A percentile compares a stretch with the other conserved stretches of the same genome.
Evolutionary conservation across 2,113 vertebrate species (phyloP).

Genomic region (Bucco capensis): DNA sequence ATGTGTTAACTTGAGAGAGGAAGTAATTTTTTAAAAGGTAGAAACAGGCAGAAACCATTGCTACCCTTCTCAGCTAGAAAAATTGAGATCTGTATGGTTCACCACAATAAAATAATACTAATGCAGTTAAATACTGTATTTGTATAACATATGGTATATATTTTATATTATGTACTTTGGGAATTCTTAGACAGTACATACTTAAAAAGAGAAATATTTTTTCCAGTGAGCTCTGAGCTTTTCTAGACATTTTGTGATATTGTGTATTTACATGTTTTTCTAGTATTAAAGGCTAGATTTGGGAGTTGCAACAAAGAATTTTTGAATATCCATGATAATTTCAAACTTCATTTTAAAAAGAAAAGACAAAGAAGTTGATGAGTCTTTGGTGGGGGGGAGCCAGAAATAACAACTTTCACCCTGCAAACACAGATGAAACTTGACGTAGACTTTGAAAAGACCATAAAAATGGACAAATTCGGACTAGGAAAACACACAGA

Average conservation of each 20-base stretch:
- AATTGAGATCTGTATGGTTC: neutral
- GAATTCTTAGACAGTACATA: neutral
- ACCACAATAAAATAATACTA: neutral
- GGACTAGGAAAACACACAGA: neutral
- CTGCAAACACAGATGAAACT: constrained; percentile 26
- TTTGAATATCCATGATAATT: neutral
- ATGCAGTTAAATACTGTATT: neutral
- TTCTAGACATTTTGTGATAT: neutral
- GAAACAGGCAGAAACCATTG: neutral
- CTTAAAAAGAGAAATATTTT: neutral
- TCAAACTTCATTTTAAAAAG: neutral
- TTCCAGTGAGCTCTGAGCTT: neutral
- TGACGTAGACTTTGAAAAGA: constrained; percentile 29
- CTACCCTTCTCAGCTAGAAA: neutral
- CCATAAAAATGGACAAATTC: neutral
- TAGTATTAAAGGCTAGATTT: neutral
- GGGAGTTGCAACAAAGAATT: neutral
- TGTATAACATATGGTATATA: neutral
- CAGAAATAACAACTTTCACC: constrained; percentile 20
- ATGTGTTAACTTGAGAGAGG: neutral
- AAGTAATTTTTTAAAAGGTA: neutral
- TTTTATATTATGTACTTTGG: neutral
- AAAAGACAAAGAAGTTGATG: neutral
- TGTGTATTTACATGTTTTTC: neutral
- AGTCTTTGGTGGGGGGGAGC: neutral